A percentile compares a stretch with the other conserved stretches of the same genome.
Evolutionary conservation across 2,113 vertebrate species (phyloP).

Genomic region (Mungos mungo): DNA sequence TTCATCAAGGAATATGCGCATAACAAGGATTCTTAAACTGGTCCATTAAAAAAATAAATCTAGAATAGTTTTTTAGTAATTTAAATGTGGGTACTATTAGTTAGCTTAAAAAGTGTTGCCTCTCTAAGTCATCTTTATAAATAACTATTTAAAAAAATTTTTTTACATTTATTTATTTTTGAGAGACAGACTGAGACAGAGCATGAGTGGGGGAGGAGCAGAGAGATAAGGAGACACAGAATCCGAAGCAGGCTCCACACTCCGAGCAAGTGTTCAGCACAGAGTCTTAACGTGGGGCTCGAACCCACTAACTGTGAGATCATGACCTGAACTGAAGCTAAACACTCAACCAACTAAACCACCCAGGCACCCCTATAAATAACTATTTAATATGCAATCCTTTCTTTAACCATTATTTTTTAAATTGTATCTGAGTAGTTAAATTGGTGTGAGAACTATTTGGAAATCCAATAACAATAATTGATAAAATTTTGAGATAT

Average conservation of each 20-base stretch:
- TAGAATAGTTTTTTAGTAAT: slow-evolving; percentile 15
- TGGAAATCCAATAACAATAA: not conserved
- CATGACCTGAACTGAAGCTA: too few relatives aligned
- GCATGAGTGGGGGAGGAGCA: too few relatives aligned
- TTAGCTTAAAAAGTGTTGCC: not conserved
- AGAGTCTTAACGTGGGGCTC: too few relatives aligned
- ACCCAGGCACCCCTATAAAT: not conserved
- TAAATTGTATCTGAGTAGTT: not conserved
- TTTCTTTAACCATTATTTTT: not conserved
- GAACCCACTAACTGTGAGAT: too few relatives aligned
- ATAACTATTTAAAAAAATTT: not conserved
- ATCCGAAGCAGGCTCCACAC: too few relatives aligned
- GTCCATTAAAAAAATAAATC: not conserved
- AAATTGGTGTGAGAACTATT: not conserved
- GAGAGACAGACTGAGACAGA: too few relatives aligned
- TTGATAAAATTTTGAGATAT: not conserved
- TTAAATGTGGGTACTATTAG: not conserved
- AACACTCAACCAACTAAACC: too few relatives aligned
- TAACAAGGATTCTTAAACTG: not conserved
- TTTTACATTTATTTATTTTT: too few relatives aligned
- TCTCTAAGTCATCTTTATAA: not conserved
- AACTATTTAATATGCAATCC: not conserved
- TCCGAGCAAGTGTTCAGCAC: too few relatives aligned
- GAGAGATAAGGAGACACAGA: too few relatives aligned
- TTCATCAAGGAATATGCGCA: not conserved